Conservation (phyloP, 2,888 invertebrate species). For the Phania funesta region DNA sequence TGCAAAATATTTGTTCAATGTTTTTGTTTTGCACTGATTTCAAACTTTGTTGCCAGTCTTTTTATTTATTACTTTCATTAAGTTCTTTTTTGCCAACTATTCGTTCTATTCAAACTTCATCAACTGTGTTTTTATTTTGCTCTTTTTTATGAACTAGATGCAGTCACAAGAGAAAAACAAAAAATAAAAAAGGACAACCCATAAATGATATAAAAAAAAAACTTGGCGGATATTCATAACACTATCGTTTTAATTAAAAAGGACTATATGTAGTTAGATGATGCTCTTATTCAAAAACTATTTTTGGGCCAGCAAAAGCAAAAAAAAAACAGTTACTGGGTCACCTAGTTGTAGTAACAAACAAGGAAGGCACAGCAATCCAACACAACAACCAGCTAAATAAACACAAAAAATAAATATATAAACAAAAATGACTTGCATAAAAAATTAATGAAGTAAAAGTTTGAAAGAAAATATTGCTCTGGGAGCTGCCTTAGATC, state of each 20-base stretch:
- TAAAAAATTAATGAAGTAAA: constrained; percentile 30
- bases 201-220: constrained; percentile 16
- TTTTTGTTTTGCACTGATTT: neutral
- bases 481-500: neutral
- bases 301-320: neutral
- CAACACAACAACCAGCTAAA: neutral
- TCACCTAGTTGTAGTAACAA: constrained; percentile 37
- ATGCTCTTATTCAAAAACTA: constrained; percentile 4
- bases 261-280: neutral
- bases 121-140: neutral
- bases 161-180: constrained; percentile 9
- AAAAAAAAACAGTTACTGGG: constrained; percentile 27
- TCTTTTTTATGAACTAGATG: constrained; percentile 42
- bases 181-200: constrained; percentile 9
- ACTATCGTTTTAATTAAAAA: constrained; percentile 60
- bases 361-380: constrained; percentile 4
- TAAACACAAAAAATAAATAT: neutral
- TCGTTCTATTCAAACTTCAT: constrained; percentile 49
- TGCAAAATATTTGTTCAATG: neutral
- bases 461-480: neutral
- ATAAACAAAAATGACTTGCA: constrained; percentile 7
- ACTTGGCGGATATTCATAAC: constrained; percentile 60
- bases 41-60: constrained; percentile 33
- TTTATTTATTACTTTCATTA: constrained; percentile 42
- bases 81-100: constrained; percentile 38